Conservation (phyloP, 2,797 vertebrate genomes). For the Euphonia xanthogaster region DNA sequence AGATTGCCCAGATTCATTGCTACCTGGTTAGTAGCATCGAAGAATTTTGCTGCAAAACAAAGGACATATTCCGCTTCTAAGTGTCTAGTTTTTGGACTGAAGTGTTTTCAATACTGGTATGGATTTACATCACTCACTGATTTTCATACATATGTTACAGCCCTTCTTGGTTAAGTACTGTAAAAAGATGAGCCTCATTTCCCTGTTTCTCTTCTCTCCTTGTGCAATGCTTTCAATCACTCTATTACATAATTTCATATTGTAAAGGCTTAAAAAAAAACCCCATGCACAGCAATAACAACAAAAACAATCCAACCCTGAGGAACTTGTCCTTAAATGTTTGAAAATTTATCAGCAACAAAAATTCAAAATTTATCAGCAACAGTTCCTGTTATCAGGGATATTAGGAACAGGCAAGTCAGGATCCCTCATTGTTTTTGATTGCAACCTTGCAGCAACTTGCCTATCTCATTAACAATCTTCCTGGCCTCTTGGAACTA, state of each 20-base stretch:
- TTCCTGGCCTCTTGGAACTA: not conserved
- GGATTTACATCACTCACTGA: not conserved
- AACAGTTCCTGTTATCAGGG: not conserved
- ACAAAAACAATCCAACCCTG: not conserved
- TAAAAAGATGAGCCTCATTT: not conserved
- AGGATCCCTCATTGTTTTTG: not conserved
- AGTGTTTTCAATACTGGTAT: not conserved
- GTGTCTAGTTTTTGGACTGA: not conserved
- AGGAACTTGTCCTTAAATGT: not conserved
- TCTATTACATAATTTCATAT: not conserved
- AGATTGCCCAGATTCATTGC: not conserved
- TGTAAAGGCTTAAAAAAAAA: not conserved
- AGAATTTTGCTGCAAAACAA: not conserved
- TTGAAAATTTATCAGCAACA: not conserved
- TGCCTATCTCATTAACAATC: not conserved
- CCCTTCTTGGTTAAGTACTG: not conserved
- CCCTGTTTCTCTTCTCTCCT: not conserved
- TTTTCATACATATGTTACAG: too few relatives aligned
- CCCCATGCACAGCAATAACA: accelerated
- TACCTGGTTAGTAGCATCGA: not conserved
- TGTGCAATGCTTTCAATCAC: not conserved
- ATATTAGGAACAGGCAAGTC: not conserved
- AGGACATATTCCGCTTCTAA: not conserved
- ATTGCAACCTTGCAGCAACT: not conserved
- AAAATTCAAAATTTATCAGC: not conserved